A percentile compares a stretch with the other conserved stretches of the same genome.
phyloP scores from a whole-genome alignment of 2,113 vertebrate species.

The Psephotus haematonotus region DNA sequence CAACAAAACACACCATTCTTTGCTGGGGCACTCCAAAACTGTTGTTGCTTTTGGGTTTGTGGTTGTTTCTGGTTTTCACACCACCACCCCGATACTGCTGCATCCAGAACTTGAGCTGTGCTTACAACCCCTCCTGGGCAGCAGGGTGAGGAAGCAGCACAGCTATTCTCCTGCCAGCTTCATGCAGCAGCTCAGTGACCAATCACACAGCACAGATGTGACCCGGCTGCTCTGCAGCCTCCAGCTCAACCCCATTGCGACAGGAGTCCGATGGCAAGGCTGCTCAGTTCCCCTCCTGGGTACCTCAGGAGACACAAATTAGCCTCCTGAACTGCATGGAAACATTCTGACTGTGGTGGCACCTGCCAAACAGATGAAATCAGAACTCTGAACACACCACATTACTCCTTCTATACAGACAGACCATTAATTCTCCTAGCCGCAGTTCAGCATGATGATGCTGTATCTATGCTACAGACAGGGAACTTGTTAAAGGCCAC shows the following conservation, averaged over 20 bases:
- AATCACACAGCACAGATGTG: neutral
- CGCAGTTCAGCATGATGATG: neutral
- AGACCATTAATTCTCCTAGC: neutral
- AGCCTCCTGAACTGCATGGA: neutral
- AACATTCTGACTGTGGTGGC: neutral
- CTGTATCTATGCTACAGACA: neutral
- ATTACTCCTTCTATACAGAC: neutral
- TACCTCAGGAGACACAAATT: neutral
- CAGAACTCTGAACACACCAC: neutral
- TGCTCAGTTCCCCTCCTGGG: neutral
- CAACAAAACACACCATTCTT: neutral
- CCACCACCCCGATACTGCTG: neutral
- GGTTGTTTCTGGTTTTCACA: neutral
- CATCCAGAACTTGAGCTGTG: neutral
- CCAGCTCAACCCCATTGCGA: neutral
- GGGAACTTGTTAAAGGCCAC: neutral
- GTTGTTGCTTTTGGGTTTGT: neutral
- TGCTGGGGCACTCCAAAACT: neutral
- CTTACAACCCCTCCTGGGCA: neutral
- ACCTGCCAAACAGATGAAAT: slow-evolving; percentile 26
- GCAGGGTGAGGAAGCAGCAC: neutral
- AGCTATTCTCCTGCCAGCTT: slow-evolving; percentile 1
- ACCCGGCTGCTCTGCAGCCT: neutral
- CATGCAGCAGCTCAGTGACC: neutral
- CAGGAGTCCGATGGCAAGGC: neutral